Evolutionary conservation across 2,113 vertebrate species (phyloP).

Genomic region (Dicerorhinus sumatrensis): DNA sequence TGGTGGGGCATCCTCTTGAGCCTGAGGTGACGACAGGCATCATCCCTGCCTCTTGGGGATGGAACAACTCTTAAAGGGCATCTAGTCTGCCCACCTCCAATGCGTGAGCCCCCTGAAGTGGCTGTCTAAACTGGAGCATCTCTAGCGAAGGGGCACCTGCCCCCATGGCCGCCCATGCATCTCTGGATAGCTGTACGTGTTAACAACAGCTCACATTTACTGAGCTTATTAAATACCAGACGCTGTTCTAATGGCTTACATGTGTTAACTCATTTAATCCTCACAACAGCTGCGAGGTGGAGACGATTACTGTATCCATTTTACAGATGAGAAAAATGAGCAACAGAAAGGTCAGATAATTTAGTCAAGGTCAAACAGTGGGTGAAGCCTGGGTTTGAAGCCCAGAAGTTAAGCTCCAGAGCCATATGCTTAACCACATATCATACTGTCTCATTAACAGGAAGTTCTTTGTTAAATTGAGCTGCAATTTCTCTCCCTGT

Average conservation of each 20-base stretch:
- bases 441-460: neutral
- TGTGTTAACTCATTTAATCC: neutral
- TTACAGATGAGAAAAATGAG: neutral
- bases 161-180: neutral
- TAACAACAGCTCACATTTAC: neutral
- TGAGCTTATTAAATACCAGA: neutral
- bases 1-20: neutral
- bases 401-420: neutral
- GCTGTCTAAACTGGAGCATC: neutral
- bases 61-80: neutral
- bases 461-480: neutral
- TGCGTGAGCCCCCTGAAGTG: neutral
- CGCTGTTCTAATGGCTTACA: neutral
- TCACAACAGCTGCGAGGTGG: neutral
- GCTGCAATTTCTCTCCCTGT: constrained; percentile 3
- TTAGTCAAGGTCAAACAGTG: neutral
- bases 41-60: neutral
- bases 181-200: neutral
- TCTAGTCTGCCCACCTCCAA: neutral
- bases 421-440: neutral
- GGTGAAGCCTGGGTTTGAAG: neutral
- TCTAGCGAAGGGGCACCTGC: neutral
- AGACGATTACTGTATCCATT: neutral
- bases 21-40: neutral
- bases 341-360: neutral